Conservation (phyloP, 2,888 invertebrate genomes). For the Cheilosia vernalis region DNA sequence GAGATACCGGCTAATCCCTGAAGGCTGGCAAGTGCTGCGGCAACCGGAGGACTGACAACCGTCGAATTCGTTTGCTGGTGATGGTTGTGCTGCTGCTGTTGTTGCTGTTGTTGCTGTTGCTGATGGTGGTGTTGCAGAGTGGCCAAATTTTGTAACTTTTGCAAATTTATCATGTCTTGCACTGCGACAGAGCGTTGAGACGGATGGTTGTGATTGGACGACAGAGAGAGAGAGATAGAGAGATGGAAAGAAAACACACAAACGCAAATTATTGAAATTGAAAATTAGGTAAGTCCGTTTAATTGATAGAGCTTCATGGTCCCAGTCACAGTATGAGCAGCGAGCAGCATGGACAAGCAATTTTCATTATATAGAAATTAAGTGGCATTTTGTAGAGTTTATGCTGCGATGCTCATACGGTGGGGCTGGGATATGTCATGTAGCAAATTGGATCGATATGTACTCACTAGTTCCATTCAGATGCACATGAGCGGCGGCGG, state of each 20-base stretch:
- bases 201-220: conserved; percentile 20
- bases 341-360: conserved; percentile 39
- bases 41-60: conserved; percentile 82
- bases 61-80: conserved; percentile 84
- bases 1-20: conserved; percentile 84
- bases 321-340: conserved; percentile 16
- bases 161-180: conserved; percentile 84
- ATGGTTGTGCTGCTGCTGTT: conserved; percentile 75
- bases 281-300: conserved; percentile 45
- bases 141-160: conserved; percentile 91
- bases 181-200: conserved; percentile 77
- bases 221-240: neutral
- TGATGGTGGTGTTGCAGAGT: conserved; percentile 86
- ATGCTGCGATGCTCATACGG: conserved; percentile 1
- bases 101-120: conserved; percentile 85
- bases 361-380: neutral
- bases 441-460: conserved; percentile 82
- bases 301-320: conserved; percentile 47
- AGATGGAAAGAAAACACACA: conserved; percentile 13
- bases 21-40: conserved; percentile 87
- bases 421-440: neutral
- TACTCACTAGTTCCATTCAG: conserved; percentile 88
- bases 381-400: neutral
- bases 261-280: conserved; percentile 37
- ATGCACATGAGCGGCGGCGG: conserved; percentile 85